Conservation (phyloP, 2,888 invertebrate genomes). For the Cantharis rustica region DNA sequence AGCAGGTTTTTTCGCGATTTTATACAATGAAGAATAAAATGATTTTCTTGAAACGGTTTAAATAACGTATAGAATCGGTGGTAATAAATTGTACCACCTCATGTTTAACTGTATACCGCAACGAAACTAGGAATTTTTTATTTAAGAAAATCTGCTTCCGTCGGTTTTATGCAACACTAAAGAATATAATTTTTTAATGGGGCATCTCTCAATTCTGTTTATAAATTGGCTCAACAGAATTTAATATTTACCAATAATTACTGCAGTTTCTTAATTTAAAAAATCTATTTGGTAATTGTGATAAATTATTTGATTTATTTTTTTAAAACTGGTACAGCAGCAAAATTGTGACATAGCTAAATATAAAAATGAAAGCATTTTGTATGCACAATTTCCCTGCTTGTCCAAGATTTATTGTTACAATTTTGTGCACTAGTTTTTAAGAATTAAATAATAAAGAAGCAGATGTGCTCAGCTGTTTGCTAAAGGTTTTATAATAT, state of each 20-base stretch:
- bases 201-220: neutral
- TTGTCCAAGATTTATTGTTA: conserved; percentile 1
- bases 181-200: neutral
- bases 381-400: neutral
- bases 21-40: too few species aligned
- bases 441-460: conserved; percentile 8
- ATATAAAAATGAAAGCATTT: neutral
- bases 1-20: neutral
- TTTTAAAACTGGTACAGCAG: conserved; percentile 4
- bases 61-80: neutral
- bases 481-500: conserved; percentile 44
- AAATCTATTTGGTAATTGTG: conserved; percentile 15
- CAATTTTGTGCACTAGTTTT: conserved; percentile 14
- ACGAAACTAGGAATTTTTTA: neutral
- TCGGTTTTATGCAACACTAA: neutral
- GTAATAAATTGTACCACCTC: neutral
- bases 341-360: neutral
- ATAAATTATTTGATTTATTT: conserved; percentile 26
- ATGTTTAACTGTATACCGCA: neutral
- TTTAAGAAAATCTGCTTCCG: neutral
- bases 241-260: conserved; percentile 18
- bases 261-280: neutral
- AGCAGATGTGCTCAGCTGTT: conserved; percentile 39
- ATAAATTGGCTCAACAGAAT: neutral
- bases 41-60: neutral